Evolutionary conservation across 2,797 vertebrate genomes (phyloP), one percentile per base, ranked within the genome.

Genomic region (Pseudomugil tenellus): DNA sequence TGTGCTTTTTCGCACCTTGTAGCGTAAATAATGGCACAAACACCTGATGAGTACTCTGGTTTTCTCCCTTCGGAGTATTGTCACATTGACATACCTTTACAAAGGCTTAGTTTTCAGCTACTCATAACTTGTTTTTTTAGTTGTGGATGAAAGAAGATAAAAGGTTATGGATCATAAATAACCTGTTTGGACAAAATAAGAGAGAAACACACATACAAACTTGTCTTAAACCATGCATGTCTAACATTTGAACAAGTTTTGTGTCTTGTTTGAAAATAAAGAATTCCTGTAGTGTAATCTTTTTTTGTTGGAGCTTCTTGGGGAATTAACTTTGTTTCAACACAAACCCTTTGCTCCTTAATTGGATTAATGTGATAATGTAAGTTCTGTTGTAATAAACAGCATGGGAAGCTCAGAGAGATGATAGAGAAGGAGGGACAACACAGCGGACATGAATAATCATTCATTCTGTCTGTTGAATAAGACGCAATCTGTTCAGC

Each of bases 361-460:
- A 56, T 48, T 55, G 21, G 52, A 68, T 72, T 48, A 53, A 58
- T 68, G 23, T 21, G 14, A 60, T 68, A 26, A 48, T 43, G 34
- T 9, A 12, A 23, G 61, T 35, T 31, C 25, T 23, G 41, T 28
- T 41, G 21, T 23, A 53, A 43, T 16, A 19, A 68, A 63, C 37
- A 43, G 29, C 29, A n/a, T 46, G 26, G 32, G 31, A 21, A 25
- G 62, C 62, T 64, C 39, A 43, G 12, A 49, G 48, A 21, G 12
- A 51, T 26, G 25, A 26, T 51, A 5, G 12, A 23, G 9, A 12
- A 49, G 9, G 46, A 19, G 3, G 9, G 14, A 55, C 55, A 23
- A n/a, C 13, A 23, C 14, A 3, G 13, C 26, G 11, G 19, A 16
- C n/a, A 11, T 13, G 31, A 41, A 51, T 12, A 26, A 51, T 25